Conservation (phyloP, 2,797 vertebrate species). For the Eulemur mongoz region DNA sequence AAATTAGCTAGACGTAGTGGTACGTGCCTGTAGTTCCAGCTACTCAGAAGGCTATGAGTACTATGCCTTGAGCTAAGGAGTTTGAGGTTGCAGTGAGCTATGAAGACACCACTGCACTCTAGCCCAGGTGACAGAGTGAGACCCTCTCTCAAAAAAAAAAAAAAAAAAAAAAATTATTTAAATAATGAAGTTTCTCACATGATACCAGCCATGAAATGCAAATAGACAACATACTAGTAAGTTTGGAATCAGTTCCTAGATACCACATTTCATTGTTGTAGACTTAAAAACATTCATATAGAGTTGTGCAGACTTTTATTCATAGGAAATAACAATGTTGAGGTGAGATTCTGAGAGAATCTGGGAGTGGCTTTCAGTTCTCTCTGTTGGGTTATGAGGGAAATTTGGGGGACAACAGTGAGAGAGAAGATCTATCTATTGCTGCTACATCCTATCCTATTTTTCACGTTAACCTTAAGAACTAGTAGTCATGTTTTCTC, state of each 20-base stretch:
- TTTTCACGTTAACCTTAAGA: slow-evolving; percentile 1
- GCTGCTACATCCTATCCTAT: not conserved
- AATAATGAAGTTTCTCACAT: not conserved
- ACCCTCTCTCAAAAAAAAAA: too few species aligned
- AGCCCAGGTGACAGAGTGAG: too few species aligned
- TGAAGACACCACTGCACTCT: too few species aligned
- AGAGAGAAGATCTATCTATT: not conserved
- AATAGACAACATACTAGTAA: not conserved
- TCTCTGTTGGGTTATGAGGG: not conserved
- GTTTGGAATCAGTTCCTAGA: not conserved
- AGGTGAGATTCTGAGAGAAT: not conserved
- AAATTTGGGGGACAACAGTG: not conserved
- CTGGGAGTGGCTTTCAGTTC: not conserved
- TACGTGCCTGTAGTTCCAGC: too few species aligned
- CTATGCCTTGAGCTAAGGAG: too few species aligned
- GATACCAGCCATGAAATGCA: not conserved
- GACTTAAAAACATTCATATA: not conserved
- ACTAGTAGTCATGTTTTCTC: slow-evolving; percentile 1
- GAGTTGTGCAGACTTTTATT: not conserved
- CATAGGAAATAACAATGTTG: not conserved
- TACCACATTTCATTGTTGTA: not conserved
- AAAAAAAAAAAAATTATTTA: too few species aligned
- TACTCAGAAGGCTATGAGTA: too few species aligned
- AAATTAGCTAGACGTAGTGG: too few species aligned
- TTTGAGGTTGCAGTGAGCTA: too few species aligned